Evolutionary conservation across 2,113 vertebrate species (phyloP), one percentile per base, ranked within the genome.

Genomic region (Hemiscyllium ocellatum): DNA sequence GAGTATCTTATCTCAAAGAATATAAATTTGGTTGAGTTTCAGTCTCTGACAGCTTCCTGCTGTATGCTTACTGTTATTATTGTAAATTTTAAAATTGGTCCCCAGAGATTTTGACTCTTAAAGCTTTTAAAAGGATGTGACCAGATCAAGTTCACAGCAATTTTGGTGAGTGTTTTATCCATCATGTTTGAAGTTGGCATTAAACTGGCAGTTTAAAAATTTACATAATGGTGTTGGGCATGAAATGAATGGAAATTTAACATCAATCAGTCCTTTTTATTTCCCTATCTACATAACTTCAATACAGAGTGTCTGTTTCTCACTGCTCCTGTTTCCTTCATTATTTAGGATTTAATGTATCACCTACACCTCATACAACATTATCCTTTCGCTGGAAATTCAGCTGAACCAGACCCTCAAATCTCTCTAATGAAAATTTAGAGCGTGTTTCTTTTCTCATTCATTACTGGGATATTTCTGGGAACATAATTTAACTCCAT

Each of bases 31-130:
- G 37, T 65, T 93, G 61, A 37, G 17, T 66, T 93, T 66, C 1
- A 15, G 89, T 42, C 65, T n/a, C 89, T 33, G 26, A 65, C 89
- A 24, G 61, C 65, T 66, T 93, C 89, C 56, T 93, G 33, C 89
- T 20, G 33, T 93, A 66, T 66, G 15, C 33, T 93, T 37, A 37
- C 56, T 66, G 33, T 66, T 93, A 66, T n/a, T 65, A 68, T 93
- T 19, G 37, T 93, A 93, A 93, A 66, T 66, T 66, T 93, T 37
- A 17, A 68, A 93, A 93, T 66, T 93, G 61, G 89, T 37, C 89
- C 65, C 61, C 61, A 8, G 89, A 66, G 89, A 37, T 93, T 93
- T 91, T 66, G 89, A 93, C 61, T 37, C 8, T 37, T 68, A 17
- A 66, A n/a, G 66, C 17, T 93, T 93, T 68, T 20, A 93, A 66